phyloP scores from a whole-genome alignment of 2,888 invertebrate genomes.

The Platycheirus rosarum region DNA sequence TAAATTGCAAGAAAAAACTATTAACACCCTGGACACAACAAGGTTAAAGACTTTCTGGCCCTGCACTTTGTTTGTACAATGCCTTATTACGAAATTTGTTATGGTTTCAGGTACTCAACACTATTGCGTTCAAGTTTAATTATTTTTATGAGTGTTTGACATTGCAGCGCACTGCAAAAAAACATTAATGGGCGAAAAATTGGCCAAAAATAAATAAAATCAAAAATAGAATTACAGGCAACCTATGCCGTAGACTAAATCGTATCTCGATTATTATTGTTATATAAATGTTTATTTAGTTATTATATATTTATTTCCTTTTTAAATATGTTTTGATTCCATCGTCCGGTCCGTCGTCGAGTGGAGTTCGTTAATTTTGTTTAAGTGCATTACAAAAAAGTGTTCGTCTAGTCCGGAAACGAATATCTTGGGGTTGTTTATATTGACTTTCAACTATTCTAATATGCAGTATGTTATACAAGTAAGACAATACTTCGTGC shows the following conservation, averaged over 20 bases:
- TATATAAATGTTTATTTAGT: no score
- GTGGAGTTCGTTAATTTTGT: slow-evolving; percentile 27
- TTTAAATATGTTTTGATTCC: slow-evolving; percentile 35
- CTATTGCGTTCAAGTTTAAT: slow-evolving; percentile 27
- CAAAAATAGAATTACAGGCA: slow-evolving; percentile 46
- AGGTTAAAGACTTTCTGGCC: not conserved
- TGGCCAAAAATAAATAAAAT: slow-evolving; percentile 45
- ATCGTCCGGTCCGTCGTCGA: no score
- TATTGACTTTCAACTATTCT: not conserved
- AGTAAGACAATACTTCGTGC: slow-evolving; percentile 6
- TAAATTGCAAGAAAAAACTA: not conserved
- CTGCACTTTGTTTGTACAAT: not conserved
- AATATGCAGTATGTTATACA: slow-evolving; percentile 40
- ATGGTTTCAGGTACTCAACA: not conserved
- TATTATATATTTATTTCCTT: slow-evolving; percentile 47
- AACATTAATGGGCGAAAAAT: slow-evolving; percentile 42
- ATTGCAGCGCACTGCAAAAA: slow-evolving; percentile 14
- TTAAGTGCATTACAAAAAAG: slow-evolving; percentile 18
- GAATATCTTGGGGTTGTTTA: no score
- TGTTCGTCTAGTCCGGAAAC: no score
- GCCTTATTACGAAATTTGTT: not conserved
- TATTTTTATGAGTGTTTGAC: slow-evolving; percentile 19
- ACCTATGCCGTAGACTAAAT: slow-evolving; percentile 30
- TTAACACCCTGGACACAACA: not conserved
- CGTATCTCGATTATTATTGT: no score